phyloP scores from a whole-genome alignment of 2,113 vertebrate species.

The Delphinapterus leucas region DNA sequence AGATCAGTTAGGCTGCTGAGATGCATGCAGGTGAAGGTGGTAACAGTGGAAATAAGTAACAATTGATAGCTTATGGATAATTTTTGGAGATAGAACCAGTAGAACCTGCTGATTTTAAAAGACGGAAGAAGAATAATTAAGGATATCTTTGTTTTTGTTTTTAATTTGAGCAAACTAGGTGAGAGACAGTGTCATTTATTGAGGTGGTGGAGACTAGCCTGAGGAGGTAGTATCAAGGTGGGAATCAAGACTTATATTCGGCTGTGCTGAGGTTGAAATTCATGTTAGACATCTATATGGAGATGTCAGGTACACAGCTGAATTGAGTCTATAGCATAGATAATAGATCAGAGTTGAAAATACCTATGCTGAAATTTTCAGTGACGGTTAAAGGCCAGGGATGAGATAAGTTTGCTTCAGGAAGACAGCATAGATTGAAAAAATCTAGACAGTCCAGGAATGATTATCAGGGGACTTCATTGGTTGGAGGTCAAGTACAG shows the following conservation, averaged over 20 bases:
- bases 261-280: background rate
- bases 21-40: background rate
- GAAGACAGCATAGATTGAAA: background rate
- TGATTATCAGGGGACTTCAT: background rate
- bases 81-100: background rate
- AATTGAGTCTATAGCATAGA: background rate
- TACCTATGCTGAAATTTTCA: background rate
- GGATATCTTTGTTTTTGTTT: background rate
- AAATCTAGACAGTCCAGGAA: background rate
- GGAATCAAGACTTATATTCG: background rate
- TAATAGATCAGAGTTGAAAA: background rate
- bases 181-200: background rate
- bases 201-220: background rate
- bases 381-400: background rate
- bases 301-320: background rate
- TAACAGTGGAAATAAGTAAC: background rate
- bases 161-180: background rate
- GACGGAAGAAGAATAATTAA: background rate
- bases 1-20: background rate
- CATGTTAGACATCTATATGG: background rate
- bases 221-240: background rate
- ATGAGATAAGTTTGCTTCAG: background rate
- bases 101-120: background rate
- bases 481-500: background rate
- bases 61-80: background rate